A percentile compares a stretch with the other conserved stretches of the same genome.
phyloP scores from a whole-genome alignment of 2,113 vertebrate species.

The Heloderma charlesbogerti region DNA sequence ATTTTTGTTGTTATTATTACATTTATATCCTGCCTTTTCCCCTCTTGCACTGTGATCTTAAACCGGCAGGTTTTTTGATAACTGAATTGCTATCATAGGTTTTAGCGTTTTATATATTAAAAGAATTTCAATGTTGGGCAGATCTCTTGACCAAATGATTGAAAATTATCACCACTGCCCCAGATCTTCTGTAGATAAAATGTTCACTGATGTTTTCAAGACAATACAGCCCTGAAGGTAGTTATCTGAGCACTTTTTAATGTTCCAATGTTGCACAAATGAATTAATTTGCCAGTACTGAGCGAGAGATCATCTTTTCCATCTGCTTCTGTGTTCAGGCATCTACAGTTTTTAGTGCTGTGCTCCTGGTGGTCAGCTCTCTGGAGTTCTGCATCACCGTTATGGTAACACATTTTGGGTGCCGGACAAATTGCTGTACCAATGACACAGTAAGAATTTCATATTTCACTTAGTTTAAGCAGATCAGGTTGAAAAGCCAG shows the following conservation, averaged over 20 bases:
- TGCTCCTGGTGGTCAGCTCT: not conserved
- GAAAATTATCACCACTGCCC: not conserved
- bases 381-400: not conserved
- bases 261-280: not conserved
- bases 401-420: not conserved
- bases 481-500: not conserved
- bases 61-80: too few relatives aligned
- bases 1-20: too few relatives aligned
- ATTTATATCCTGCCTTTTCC: too few relatives aligned
- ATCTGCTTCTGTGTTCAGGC: not conserved
- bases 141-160: not conserved
- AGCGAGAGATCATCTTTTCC: not conserved
- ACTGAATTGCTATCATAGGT: not conserved
- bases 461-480: not conserved
- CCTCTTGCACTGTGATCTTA: too few relatives aligned
- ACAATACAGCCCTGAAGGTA: not conserved
- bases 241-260: not conserved
- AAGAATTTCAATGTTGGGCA: not conserved
- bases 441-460: not conserved
- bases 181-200: not conserved
- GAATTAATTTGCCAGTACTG: not conserved
- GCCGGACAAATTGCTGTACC: not conserved
- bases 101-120: not conserved
- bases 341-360: not conserved
- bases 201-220: not conserved